Conservation (phyloP, 2,888 invertebrate species). For the Rosalia funebris region DNA sequence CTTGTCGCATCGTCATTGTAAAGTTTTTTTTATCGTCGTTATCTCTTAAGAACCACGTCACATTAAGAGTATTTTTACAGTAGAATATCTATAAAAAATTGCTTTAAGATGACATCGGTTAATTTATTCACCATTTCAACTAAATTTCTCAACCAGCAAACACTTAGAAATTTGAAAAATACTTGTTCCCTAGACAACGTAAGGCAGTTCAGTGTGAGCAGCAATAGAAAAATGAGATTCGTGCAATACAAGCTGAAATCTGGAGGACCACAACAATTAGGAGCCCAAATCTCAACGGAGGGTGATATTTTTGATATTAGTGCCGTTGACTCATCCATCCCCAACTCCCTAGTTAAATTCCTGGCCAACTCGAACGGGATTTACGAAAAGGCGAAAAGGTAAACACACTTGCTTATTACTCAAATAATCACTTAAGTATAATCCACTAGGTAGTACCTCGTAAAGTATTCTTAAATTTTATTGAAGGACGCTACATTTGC, state of each 20-base stretch:
- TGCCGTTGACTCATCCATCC: conserved; percentile 67
- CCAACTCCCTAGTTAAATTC: conserved; percentile 68
- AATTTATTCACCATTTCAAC: conserved; percentile 8
- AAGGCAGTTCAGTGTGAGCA: conserved; percentile 55
- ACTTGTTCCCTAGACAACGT: conserved; percentile 2
- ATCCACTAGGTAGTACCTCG: too few relatives aligned
- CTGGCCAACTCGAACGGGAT: conserved; percentile 65
- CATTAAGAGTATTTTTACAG: too few relatives aligned
- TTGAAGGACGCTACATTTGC: too few relatives aligned
- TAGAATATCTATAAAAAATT: background rate
- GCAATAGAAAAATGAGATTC: conserved; percentile 70
- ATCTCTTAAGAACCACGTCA: conserved; percentile 1
- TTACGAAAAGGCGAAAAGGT: conserved; percentile 69
- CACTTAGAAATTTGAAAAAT: conserved; percentile 1
- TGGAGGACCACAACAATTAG: conserved; percentile 73
- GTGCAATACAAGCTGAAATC: conserved; percentile 74
- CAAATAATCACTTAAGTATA: too few relatives aligned
- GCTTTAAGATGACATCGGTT: conserved; percentile 6
- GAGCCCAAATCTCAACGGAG: conserved; percentile 68
- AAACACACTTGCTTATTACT: conserved; percentile 44
- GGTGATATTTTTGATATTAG: conserved; percentile 76
- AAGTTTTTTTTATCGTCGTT: conserved; percentile 1
- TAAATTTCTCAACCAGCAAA: background rate
- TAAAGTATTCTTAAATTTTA: too few relatives aligned
- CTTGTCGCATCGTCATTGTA: too few relatives aligned